These are phyloP conservation scores for Alfaro cultratus DNA, from an alignment of 2,797 vertebrate genomes.

Conservation along the genomic window DNA sequence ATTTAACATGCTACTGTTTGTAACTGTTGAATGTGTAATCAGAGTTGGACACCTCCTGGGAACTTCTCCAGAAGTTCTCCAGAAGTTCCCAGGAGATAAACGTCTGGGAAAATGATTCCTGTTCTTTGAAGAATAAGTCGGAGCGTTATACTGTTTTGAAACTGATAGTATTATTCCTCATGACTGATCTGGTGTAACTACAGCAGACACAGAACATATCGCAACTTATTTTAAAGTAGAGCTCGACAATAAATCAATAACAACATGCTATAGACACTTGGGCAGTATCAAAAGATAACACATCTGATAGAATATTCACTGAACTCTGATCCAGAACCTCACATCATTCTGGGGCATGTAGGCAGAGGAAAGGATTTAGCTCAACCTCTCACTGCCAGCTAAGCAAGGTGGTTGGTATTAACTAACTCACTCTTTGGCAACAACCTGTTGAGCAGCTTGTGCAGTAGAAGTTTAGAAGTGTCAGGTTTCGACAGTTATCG, in stretches of 20 bases:
- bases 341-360: no score
- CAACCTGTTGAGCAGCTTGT: neutral
- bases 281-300: no score
- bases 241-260: conserved; percentile 1
- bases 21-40: neutral
- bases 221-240: conserved; percentile 32
- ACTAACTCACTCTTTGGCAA: no score
- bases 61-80: neutral
- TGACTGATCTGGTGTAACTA: conserved; percentile 19
- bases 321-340: no score
- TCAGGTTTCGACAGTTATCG: no score
- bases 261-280: no score
- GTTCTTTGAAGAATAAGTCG: neutral
- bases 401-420: no score
- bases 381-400: no score
- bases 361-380: no score
- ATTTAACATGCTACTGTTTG: neutral
- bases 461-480: no score
- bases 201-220: conserved; percentile 35
- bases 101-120: neutral
- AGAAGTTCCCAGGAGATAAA: neutral
- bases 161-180: neutral
- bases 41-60: neutral
- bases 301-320: no score
- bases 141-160: neutral